Evolutionary conservation across 2,888 invertebrate genomes (phyloP), one percentile per base, ranked within the genome.

Genomic region (Zhengitettix transpicula): DNA sequence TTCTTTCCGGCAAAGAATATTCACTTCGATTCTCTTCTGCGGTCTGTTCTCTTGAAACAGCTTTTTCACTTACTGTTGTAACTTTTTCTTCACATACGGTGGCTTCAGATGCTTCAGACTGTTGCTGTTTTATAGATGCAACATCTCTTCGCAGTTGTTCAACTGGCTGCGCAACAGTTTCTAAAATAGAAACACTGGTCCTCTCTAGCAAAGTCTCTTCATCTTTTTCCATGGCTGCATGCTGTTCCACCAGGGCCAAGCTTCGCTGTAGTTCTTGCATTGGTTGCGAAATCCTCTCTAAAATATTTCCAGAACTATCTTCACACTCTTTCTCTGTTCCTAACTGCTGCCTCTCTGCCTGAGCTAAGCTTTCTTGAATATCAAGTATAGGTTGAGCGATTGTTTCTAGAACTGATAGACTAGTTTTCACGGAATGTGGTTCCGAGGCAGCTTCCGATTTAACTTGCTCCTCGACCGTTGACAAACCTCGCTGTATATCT

Each of bases 241-340:
- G 84, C 69, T 83, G 83, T 69, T 85, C 81, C 47, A 85, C 78
- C 1, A 83, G 79, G 16, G 80, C 79, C 9, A 87, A 69, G 40
- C 82, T 81, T 66, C 82, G 79, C 67, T 84, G 83, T 28, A 88
- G 71, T 42, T 77, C 75, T 40, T 41, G 40, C 40, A 41, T 40
- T 10, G 55, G 55, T n/a, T n/a, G 55, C 40, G 40, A 14, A 5
- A 55, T 9, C 55, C 10, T 40, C 40, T 55, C 40, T 40, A 55
- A 41, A 11, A 40, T 40, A 28, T 41, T 28, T 14, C 28, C 55
- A 17, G 52, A 14, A n/a, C 1, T 28, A 52, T 11, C 52, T 28
- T 28, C 28, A 5, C 3, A 5, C 7, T 28, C 28, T 28, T 28
- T 28, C 28, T 28, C 28, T 7, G 28, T 7, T 28, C 28, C 28